Percentiles rank a stretch among this genome's conserved stretches.
These are phyloP conservation scores for Anabas testudineus DNA, from an alignment of 2,797 vertebrate species.

Conservation along the genomic window DNA sequence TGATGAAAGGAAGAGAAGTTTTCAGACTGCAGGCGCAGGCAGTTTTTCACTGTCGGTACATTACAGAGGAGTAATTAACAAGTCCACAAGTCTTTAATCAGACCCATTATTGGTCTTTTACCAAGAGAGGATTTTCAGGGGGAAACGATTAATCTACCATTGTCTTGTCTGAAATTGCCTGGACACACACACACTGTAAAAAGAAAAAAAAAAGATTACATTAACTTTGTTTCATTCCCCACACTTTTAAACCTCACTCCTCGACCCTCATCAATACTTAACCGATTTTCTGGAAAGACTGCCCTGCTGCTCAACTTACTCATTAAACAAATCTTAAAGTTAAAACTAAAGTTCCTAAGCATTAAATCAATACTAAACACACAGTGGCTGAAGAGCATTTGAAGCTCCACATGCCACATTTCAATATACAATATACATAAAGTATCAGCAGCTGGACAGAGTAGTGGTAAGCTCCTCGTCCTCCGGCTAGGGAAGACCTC, in stretches of 20 bases:
- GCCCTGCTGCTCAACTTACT: background rate
- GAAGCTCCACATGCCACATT: background rate
- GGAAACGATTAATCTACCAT: constrained; percentile 70
- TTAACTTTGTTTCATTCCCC: constrained; percentile 25
- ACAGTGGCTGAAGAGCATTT: background rate
- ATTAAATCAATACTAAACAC: background rate
- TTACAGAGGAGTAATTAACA: constrained; percentile 68
- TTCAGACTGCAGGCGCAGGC: constrained; percentile 39
- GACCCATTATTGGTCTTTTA: constrained; percentile 70
- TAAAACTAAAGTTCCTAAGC: background rate
- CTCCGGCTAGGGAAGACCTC: no score
- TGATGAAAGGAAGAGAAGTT: constrained; percentile 54
- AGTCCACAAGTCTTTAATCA: constrained; percentile 68
- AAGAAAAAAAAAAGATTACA: constrained; percentile 37
- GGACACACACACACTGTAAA: constrained; percentile 11
- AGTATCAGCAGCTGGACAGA: no score
- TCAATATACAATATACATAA: no score
- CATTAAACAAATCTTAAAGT: constrained; percentile 7
- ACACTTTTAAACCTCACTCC: constrained; percentile 17
- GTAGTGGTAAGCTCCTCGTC: no score
- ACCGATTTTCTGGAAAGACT: constrained; percentile 19
- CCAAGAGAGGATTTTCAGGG: constrained; percentile 53
- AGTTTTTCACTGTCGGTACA: constrained; percentile 59
- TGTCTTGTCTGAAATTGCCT: constrained; percentile 53
- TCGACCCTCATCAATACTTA: constrained; percentile 48